These are phyloP conservation scores for Kryptopterus vitreolus DNA, from an alignment of 2,797 vertebrate genomes.

Conservation along the genomic window DNA sequence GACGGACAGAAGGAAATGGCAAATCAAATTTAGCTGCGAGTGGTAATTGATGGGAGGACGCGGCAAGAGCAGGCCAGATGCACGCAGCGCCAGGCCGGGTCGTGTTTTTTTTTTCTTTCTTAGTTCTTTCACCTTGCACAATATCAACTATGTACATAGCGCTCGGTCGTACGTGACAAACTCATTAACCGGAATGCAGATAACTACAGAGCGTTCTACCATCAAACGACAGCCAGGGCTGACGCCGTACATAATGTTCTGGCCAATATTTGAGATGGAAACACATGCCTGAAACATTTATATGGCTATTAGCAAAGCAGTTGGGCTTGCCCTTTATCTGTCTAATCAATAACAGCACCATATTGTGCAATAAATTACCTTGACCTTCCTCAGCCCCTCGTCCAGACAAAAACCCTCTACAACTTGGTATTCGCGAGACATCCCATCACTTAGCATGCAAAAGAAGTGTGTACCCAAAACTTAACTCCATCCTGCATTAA, in stretches of 20 bases:
- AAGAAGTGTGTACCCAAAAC: constrained; percentile 35
- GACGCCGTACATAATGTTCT: neutral
- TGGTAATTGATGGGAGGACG: constrained; percentile 44
- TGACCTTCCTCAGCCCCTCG: constrained; percentile 51
- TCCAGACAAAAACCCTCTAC: constrained; percentile 32
- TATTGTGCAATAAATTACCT: constrained; percentile 61
- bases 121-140: neutral
- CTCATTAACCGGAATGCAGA: constrained; percentile 10
- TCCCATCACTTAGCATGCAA: constrained; percentile 48
- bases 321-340: constrained; percentile 57
- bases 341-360: constrained; percentile 56
- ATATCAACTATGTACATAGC: neutral
- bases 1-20: constrained; percentile 53
- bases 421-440: constrained; percentile 19
- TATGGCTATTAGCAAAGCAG: constrained; percentile 56
- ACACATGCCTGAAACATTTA: constrained; percentile 57
- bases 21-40: constrained; percentile 50
- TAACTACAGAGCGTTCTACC: constrained; percentile 3
- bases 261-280: constrained; percentile 38
- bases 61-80: constrained; percentile 10
- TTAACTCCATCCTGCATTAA: constrained; percentile 51
- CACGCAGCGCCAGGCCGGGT: constrained; percentile 5
- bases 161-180: neutral
- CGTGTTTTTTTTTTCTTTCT: neutral
- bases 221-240: constrained; percentile 19